Percentiles rank a stretch among this genome's conserved stretches.
These are phyloP conservation scores for Micromesistius poutassou DNA, from an alignment of 2,797 vertebrate genomes.

Conservation along the genomic window DNA sequence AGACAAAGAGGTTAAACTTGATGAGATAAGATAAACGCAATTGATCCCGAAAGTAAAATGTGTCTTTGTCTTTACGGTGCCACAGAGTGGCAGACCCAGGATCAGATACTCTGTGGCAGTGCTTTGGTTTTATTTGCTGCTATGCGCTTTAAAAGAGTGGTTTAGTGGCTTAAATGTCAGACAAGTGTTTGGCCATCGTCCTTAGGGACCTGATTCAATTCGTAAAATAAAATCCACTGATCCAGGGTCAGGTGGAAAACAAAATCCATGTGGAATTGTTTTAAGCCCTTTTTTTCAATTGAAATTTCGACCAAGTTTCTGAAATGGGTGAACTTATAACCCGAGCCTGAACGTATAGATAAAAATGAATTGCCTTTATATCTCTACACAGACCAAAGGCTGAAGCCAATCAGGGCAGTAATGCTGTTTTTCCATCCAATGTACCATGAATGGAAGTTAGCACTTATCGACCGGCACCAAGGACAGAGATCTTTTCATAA, in stretches of 20 bases:
- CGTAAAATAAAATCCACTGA: neutral
- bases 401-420: neutral
- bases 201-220: neutral
- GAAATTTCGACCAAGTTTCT: neutral
- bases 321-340: neutral
- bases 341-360: neutral
- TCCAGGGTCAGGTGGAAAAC: neutral
- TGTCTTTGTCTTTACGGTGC: neutral
- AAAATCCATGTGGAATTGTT: neutral
- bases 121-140: neutral
- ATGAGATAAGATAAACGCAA: conserved; percentile 35
- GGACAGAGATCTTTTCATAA: neutral
- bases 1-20: conserved; percentile 25
- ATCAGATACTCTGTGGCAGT: neutral
- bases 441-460: neutral
- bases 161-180: neutral
- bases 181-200: neutral
- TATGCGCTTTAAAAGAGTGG: neutral
- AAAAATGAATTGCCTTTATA: neutral
- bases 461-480: neutral
- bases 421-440: neutral
- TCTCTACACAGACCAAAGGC: neutral
- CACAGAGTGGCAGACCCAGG: neutral
- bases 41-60: conserved; percentile 28
- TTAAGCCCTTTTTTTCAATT: neutral